phyloP scores from a whole-genome alignment of 2,113 vertebrate genomes.

The Ammospiza nelsoni region DNA sequence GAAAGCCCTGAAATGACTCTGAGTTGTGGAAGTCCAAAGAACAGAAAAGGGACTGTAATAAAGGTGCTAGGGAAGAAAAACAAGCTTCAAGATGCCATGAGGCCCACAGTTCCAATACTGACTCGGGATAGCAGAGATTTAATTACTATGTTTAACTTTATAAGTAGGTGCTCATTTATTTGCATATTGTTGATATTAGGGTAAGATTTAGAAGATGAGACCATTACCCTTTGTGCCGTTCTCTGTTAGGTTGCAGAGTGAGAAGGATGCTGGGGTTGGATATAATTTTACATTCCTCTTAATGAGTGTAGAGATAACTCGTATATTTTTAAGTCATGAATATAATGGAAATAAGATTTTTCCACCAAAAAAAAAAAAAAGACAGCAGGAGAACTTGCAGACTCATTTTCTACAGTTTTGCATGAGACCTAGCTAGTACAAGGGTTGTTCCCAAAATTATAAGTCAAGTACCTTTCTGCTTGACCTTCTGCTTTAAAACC shows the following conservation, averaged over 20 bases:
- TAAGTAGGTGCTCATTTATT: not conserved
- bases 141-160: not conserved
- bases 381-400: not conserved
- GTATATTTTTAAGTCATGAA: not conserved
- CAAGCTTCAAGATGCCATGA: not conserved
- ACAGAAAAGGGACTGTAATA: not conserved
- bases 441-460: not conserved
- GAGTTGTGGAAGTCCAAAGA: not conserved
- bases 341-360: not conserved
- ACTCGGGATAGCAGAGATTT: not conserved
- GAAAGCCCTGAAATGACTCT: not conserved
- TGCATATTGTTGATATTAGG: not conserved
- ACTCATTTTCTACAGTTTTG: not conserved
- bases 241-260: not conserved
- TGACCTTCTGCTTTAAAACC: not conserved
- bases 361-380: not conserved
- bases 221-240: not conserved
- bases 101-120: not conserved
- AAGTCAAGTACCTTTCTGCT: not conserved
- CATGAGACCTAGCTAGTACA: not conserved
- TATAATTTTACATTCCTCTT: not conserved
- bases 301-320: not conserved
- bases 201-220: not conserved
- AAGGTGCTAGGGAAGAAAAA: not conserved
- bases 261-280: not conserved